Percentiles rank a stretch among this genome's conserved stretches.
Evolutionary conservation across 2,797 vertebrate genomes (phyloP).

Genomic region (Pantherophis alleghaniensis): DNA sequence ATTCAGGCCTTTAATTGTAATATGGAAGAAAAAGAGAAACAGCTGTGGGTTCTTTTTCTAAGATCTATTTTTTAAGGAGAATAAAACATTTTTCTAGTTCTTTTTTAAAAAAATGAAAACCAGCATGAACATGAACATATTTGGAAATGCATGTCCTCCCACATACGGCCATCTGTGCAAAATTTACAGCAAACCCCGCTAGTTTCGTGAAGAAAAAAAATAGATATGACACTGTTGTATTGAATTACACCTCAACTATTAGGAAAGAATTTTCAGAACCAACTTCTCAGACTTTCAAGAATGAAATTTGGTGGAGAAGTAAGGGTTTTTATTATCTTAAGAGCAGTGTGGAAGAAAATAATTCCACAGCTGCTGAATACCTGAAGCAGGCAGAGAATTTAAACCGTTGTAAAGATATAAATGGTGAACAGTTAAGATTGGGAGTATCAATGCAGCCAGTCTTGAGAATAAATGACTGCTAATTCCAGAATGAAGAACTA

Average conservation of each 20-base stretch:
- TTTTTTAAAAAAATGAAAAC: not conserved
- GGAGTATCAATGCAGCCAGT: not conserved
- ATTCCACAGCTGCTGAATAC: not conserved
- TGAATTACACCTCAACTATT: conserved; percentile 28
- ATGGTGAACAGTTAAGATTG: not conserved
- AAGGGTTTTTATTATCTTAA: not conserved
- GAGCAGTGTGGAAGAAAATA: not conserved
- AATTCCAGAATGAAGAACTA: not conserved
- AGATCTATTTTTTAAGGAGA: not conserved
- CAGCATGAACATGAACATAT: conserved; percentile 2
- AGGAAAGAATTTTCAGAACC: conserved; percentile 22
- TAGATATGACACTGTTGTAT: conserved; percentile 7
- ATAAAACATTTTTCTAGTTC: not conserved
- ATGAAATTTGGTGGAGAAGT: not conserved
- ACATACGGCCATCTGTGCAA: not conserved
- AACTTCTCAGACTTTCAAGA: not conserved
- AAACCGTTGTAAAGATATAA: not conserved
- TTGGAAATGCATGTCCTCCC: conserved; percentile 15
- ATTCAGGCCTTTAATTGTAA: not conserved
- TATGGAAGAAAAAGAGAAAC: not conserved
- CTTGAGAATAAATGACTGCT: not conserved
- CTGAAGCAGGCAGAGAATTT: not conserved
- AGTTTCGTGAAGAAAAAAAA: not conserved
- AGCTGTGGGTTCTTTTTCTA: not conserved
- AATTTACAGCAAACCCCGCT: conserved; percentile 18